Evolutionary conservation across 2,797 vertebrate genomes (phyloP).

Genomic region (Phaenicophaeus curvirostris): DNA sequence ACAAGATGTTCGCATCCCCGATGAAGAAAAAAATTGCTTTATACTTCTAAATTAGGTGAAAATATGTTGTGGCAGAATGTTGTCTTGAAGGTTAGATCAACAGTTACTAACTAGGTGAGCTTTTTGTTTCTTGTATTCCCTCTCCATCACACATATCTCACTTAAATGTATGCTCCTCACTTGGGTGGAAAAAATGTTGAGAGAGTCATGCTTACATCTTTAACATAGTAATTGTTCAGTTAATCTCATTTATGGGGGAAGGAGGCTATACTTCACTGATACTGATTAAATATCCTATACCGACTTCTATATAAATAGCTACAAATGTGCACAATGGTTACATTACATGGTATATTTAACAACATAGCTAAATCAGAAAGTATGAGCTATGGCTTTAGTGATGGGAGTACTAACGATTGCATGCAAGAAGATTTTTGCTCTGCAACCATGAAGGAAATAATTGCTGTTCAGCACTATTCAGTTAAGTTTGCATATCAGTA

Average conservation of each 20-base stretch:
- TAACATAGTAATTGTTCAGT: constrained; percentile 61
- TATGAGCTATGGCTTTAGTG: constrained; percentile 41
- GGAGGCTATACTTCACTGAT: constrained; percentile 62
- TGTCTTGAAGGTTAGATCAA: neutral
- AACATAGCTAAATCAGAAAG: constrained; percentile 54
- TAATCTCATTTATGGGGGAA: constrained; percentile 58
- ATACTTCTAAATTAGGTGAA: neutral
- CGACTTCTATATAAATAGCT: constrained; percentile 54
- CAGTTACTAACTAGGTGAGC: neutral
- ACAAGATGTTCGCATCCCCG: neutral
- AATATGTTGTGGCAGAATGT: neutral
- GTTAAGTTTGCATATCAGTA: constrained; percentile 72
- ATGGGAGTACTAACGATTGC: constrained; percentile 45
- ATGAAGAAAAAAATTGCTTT: neutral
- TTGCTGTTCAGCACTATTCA: constrained; percentile 65
- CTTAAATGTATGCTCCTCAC: constrained; percentile 10
- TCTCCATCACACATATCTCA: neutral
- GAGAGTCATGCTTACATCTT: constrained; percentile 20
- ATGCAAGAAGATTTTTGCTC: constrained; percentile 63
- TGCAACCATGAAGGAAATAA: constrained; percentile 70
- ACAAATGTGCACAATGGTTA: constrained; percentile 63
- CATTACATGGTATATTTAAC: constrained; percentile 72
- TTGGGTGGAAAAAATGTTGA: constrained; percentile 41
- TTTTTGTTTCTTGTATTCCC: neutral
- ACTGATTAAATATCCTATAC: constrained; percentile 55